Percentiles rank a stretch among this genome's conserved stretches.
These are phyloP conservation scores for Anarrhichthys ocellatus DNA, from an alignment of 2,113 vertebrate species.

Conservation along the genomic window DNA sequence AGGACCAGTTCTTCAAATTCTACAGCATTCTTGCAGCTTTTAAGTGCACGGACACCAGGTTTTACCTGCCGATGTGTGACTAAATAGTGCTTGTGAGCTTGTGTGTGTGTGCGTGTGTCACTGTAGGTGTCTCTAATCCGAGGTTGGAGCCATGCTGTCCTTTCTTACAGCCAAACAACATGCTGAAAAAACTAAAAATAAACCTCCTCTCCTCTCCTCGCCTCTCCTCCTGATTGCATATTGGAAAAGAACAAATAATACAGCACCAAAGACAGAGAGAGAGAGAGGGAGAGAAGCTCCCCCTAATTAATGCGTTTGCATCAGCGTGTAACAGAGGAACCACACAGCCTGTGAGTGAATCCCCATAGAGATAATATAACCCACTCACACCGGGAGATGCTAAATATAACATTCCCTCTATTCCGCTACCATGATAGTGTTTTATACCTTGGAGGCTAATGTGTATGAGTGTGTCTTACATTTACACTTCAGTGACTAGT, in stretches of 20 bases:
- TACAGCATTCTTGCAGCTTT: conserved; percentile 8
- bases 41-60: background rate
- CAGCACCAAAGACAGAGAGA: conserved; percentile 15
- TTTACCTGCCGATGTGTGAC: conserved; percentile 48
- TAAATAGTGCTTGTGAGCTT: conserved; percentile 30
- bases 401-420: conserved; percentile 57
- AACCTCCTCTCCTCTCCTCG: conserved; percentile 19
- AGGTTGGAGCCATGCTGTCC: conserved; percentile 64
- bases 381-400: conserved; percentile 42
- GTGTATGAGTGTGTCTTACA: background rate
- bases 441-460: conserved; percentile 20
- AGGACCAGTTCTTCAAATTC: background rate
- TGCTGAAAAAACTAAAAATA: conserved; percentile 74
- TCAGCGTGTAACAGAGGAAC: conserved; percentile 60
- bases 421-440: conserved; percentile 32
- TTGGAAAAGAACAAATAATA: conserved; percentile 24
- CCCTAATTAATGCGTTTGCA: conserved; percentile 73
- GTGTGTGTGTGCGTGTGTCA: conserved; percentile 41
- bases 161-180: conserved; percentile 63
- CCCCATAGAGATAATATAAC: conserved; percentile 76
- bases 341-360: conserved; percentile 53
- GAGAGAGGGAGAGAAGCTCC: conserved; percentile 33
- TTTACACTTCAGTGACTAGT: conserved; percentile 20
- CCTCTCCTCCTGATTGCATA: conserved; percentile 25
- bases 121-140: conserved; percentile 77